Conservation (phyloP, 1,140 invertebrate species). For the Rhyzopertha dominica region DNA sequence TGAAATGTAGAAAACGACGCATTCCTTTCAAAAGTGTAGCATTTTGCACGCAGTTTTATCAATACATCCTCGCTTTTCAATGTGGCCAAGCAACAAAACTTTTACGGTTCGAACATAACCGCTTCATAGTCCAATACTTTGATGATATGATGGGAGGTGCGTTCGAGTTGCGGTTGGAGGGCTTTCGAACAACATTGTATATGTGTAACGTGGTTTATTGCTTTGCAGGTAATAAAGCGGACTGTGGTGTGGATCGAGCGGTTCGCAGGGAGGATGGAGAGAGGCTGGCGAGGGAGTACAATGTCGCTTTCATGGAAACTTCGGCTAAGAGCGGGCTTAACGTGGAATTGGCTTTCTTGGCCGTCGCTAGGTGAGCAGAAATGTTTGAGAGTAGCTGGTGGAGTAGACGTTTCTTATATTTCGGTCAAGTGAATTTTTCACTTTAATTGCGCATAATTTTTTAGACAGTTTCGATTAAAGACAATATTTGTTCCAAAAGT, state of each 20-base stretch:
- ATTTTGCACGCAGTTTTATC: too few species aligned
- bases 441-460: constrained; percentile 22
- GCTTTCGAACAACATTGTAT: neutral
- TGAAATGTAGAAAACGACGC: too few species aligned
- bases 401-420: neutral
- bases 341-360: constrained; percentile 75
- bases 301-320: constrained; percentile 82
- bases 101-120: too few species aligned
- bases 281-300: constrained; percentile 72
- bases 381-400: neutral
- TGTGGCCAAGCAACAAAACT: too few species aligned
- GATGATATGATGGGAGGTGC: constrained; percentile 13
- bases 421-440: neutral
- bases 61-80: too few species aligned
- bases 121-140: too few species aligned
- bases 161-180: neutral
- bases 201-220: constrained; percentile 11
- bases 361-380: constrained; percentile 59
- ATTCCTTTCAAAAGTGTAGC: too few species aligned
- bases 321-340: constrained; percentile 82
- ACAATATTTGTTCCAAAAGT: too few species aligned
- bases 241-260: constrained; percentile 66
- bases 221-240: constrained; percentile 74
- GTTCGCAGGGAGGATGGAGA: constrained; percentile 77
- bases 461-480: constrained; percentile 16